phyloP scores from a whole-genome alignment of 2,797 vertebrate species.

The Sitta carolinensis region DNA sequence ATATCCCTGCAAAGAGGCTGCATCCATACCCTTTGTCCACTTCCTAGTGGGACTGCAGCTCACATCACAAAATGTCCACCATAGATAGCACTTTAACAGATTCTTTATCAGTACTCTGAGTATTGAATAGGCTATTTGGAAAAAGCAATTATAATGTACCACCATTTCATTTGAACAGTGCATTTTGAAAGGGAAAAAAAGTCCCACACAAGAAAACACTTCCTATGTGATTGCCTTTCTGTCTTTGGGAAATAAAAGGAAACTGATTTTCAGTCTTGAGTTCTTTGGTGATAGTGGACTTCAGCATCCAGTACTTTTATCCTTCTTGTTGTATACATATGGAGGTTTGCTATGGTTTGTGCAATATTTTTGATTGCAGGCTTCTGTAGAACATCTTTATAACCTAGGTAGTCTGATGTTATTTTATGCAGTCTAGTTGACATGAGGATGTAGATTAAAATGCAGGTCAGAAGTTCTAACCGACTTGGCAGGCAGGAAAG shows the following conservation, averaged over 20 bases:
- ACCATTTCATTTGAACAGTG: neutral
- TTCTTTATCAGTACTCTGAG: neutral
- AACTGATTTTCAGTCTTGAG: neutral
- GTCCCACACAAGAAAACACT: accelerated
- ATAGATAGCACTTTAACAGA: neutral
- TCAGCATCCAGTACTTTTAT: neutral
- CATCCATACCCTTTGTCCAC: neutral
- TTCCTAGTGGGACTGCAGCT: neutral
- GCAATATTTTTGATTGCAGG: neutral
- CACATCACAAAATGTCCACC: neutral
- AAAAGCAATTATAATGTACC: neutral
- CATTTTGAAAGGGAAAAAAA: neutral
- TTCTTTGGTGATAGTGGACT: neutral
- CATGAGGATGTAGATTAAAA: neutral
- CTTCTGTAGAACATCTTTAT: neutral
- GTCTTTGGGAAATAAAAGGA: neutral
- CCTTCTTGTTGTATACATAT: neutral
- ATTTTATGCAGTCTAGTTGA: neutral
- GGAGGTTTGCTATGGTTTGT: neutral
- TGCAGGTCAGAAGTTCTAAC: slow-evolving; percentile 5
- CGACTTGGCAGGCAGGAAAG: neutral
- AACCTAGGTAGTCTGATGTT: neutral
- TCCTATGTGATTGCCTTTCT: neutral
- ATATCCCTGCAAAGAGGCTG: neutral
- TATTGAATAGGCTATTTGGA: neutral